phyloP scores from a whole-genome alignment of 1,140 invertebrate species.

The Arion vulgaris region DNA sequence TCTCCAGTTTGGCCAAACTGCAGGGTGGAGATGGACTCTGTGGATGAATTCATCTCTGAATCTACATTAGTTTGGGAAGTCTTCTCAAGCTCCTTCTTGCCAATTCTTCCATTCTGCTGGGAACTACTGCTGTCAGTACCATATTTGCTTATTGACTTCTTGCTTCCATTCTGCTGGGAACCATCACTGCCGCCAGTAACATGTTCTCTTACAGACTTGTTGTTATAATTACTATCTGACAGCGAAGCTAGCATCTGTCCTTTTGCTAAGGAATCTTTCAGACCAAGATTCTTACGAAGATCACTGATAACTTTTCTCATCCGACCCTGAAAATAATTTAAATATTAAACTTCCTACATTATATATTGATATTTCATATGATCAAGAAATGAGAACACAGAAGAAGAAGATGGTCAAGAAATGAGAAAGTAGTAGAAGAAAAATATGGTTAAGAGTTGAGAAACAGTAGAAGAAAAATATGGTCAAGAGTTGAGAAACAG shows the following conservation, averaged over 20 bases:
- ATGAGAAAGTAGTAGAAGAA: too few relatives aligned
- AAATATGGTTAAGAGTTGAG: too few relatives aligned
- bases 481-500: too few relatives aligned
- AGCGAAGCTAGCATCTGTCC: background rate
- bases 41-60: background rate
- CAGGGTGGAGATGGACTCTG: constrained; percentile 2
- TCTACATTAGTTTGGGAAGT: background rate
- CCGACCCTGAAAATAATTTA: constrained; percentile 17
- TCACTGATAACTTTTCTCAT: constrained; percentile 31
- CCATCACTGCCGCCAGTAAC: background rate
- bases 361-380: background rate
- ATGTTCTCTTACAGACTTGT: background rate
- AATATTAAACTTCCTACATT: too few relatives aligned
- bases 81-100: background rate
- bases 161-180: background rate
- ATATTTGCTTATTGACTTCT: background rate
- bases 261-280: constrained; percentile 2
- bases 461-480: too few relatives aligned
- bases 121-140: background rate
- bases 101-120: background rate
- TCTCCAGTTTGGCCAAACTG: constrained; percentile 28
- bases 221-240: constrained; percentile 20
- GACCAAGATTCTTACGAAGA: constrained; percentile 16
- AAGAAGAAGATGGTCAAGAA: background rate
- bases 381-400: background rate